Evolutionary conservation across 2,797 vertebrate species (phyloP), one percentile per base, ranked within the genome.

Genomic region (Todus mexicanus): DNA sequence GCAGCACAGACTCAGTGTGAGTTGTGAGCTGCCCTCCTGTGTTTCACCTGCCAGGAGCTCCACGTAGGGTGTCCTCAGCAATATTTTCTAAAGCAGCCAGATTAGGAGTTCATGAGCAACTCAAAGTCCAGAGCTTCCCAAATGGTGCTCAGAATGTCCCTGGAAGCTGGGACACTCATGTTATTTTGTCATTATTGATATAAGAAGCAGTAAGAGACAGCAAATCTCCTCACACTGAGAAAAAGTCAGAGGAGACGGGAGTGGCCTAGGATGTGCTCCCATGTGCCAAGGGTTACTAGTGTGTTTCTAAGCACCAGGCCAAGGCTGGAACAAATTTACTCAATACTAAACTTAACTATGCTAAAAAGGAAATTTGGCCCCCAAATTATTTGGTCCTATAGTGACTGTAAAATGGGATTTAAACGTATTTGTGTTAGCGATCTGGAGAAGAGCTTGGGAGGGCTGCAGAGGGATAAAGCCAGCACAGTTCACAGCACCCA

Each of bases 291-390:
- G 90, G 63, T 68, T 85, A 68, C 63, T 68, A 7, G 20, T 68
- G 60, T 95, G 79, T 66, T 87, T 91, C 91, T 92, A 96, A 94
- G 82, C 82, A 89, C 26, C 56, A 79, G 50, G 87, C 84, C 87
- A 94, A 84, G 56, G 40, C 74, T 14, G 66, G 87, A 96, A 59
- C 61, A 83, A 91, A 89, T 86, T 75, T 83, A 73, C 72, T 92
- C 78, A 79, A 63, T 14, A 3, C 19, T 89, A 79, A 85, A 85
- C 61, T 71, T 90, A 72, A 93, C 60, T 63, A 87, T 12, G 51
- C 59, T 89, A 75, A 74, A 84, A 94, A 84, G 60, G 80, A 92
- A 90, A 84, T 91, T 83, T 94, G 81, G 87, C 70, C 69, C 45
- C 59, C 7, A 65, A 85, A 78, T 72, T 43, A 69, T 91, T 92